These are phyloP conservation scores for Aleadryas rufinucha DNA, from an alignment of 2,113 vertebrate genomes.

Conservation along the genomic window DNA sequence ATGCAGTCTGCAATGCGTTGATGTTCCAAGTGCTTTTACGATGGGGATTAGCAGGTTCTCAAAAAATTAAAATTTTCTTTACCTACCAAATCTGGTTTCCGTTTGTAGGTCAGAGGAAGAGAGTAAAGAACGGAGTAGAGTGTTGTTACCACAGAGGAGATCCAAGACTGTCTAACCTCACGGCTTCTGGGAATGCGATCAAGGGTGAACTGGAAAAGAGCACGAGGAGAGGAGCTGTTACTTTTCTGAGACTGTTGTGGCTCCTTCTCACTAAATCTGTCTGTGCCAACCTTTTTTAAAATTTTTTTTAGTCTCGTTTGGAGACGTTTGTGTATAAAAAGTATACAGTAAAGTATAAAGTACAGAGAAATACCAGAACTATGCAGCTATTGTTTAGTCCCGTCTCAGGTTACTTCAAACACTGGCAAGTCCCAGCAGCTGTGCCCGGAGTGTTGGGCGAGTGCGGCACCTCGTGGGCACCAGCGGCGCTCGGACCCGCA, in stretches of 20 bases:
- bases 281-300: background rate
- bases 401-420: background rate
- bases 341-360: background rate
- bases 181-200: conserved; percentile 87
- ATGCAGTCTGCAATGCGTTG: background rate
- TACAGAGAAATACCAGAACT: background rate
- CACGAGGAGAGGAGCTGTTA: background rate
- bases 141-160: conserved; percentile 81
- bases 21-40: background rate
- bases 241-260: background rate
- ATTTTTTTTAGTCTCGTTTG: background rate
- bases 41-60: background rate
- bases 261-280: background rate
- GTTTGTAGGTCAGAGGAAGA: conserved; percentile 79
- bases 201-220: conserved; percentile 79
- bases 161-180: conserved; percentile 90
- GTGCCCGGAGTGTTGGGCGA: background rate
- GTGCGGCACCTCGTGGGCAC: conserved; percentile 60
- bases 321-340: background rate
- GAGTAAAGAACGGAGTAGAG: conserved; percentile 76
- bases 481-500: background rate
- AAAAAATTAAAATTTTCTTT: background rate
- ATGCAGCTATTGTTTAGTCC: background rate
- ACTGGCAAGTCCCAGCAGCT: rapidly evolving
- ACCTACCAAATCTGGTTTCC: conserved; percentile 94